Base-by-base conservation (phyloP, 2,888 invertebrate genomes). In the Harpalus rubripes region DNA sequence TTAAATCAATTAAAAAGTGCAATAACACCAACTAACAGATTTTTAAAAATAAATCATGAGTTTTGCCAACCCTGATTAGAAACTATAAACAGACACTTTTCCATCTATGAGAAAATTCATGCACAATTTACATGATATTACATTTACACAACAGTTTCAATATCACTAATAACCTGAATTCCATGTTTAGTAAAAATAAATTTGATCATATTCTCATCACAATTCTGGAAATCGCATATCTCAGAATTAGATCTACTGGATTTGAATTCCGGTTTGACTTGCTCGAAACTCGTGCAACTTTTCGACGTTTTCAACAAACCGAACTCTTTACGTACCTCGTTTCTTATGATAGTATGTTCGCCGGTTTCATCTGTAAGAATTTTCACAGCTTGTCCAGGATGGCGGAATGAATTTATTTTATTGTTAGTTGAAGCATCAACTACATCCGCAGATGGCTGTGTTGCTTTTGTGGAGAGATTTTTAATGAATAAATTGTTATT, bases 111-210 rank as follows among this genome's bases (percentile, higher is more conserved):
- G 76, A 56, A 78, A 58, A 81, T 39, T 5, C 80, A 81, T 81
- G 80, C 63, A 44, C 0, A 79, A 79, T 72, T 72, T 16, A 72
- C 15, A 32, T 26, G 22, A 65, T n/a, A 8, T 80, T 32, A 56
- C 12, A 82, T 86, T 90, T 90, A 93, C 79, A 95, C 95, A 76
- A 95, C 95, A 86, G 95, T 96, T 89, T 96, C 96, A 15, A 95
- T 95, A 88, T 96, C 96, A 88, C 96, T 96, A 68, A 96, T 95
- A 79, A 96, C 95, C 90, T 95, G 95, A 87, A 96, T 95, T 1
- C 96, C 96, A 89, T 96, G 95, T 89, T 95, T 95, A 1, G 95
- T 95, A 87, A 96, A 92, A 88, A 96, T 95, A 91, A 96, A 93
- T 88, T 95, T 93, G 7, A 96, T 95, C 61, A 95, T 88, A 88